Evolutionary conservation across 2,797 vertebrate species (phyloP), one percentile per base, ranked within the genome.

Genomic region (Limnodromus scolopaceus): DNA sequence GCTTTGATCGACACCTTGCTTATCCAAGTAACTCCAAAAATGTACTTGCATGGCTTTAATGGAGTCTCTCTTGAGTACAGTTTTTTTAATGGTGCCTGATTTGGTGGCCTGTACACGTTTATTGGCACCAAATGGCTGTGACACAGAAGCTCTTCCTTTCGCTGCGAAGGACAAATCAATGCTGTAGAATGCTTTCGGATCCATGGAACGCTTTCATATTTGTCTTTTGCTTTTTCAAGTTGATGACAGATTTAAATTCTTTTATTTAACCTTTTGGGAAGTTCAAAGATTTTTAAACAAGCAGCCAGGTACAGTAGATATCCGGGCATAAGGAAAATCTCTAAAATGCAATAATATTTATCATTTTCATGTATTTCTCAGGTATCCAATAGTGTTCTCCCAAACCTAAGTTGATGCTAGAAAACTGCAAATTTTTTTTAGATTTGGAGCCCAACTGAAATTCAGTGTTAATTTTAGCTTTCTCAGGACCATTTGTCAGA

Each of bases 1-100:
- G 61, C 80, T 96, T 91, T 92, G 51, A 66, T 85, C 87, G 24
- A 84, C 54, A 36, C 49, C 71, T 85, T 34, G 34, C 41, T 93
- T 89, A 61, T 27, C 68, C 74, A 72, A 75, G 14, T 72, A 53
- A 53, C 76, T 81, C 57, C 57, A 39, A 12, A 80, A 83, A 39
- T 19, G 57, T 16, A 6, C 41, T 71, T 53, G 22, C 5, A 1
- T 23, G 55, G 38, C 61, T 89, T 83, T 46, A 64, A 32, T 30
- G 2, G n/a, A 7, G 46, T 25, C 34, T 57, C 60, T 75, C 54
- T 55, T 32, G 4, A 8, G 49, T 23, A 8, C 1, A 0, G 25
- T 53, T 34, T 24, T 32, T 20, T 54, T 20, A 16, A 16, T 1
- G 20, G 36, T 38, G 63, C 48, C 23, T 3, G 5, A 19, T 83